Conservation (phyloP, 2,888 invertebrate species). For the Lypha dubia region DNA sequence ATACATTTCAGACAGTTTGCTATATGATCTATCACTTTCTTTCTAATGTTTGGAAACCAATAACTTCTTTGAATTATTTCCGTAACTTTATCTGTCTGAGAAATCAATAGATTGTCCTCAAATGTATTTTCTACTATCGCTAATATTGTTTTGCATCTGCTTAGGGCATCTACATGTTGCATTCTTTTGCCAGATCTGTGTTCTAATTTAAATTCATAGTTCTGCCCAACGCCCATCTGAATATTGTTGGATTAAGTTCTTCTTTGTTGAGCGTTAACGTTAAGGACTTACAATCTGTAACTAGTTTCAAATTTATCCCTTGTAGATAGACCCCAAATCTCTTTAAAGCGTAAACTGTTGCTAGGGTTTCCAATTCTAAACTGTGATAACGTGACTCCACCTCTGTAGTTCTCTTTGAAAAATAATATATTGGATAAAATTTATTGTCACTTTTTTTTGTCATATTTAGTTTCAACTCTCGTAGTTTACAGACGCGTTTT, state of each 20-base stretch:
- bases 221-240: no score
- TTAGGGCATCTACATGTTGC: conserved; percentile 77
- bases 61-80: conserved; percentile 30
- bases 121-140: conserved; percentile 54
- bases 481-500: no score
- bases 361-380: not conserved
- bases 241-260: conserved; percentile 1
- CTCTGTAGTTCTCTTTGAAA: conserved; percentile 73
- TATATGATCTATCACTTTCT: conserved; percentile 11
- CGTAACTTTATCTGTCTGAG: conserved; percentile 48
- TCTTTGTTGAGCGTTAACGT: not conserved
- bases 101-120: conserved; percentile 58
- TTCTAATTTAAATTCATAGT: conserved; percentile 72
- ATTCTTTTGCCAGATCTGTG: conserved; percentile 73
- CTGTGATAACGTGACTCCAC: conserved; percentile 7
- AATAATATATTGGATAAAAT: conserved; percentile 78
- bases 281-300: not conserved
- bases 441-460: conserved; percentile 75
- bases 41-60: conserved; percentile 20
- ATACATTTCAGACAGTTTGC: conserved; percentile 50
- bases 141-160: conserved; percentile 60
- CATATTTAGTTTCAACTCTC: no score
- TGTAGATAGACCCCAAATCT: conserved; percentile 1
- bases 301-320: no score
- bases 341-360: not conserved